phyloP scores from a whole-genome alignment of 1,140 invertebrate genomes.

The Andrena cerasifolii region DNA sequence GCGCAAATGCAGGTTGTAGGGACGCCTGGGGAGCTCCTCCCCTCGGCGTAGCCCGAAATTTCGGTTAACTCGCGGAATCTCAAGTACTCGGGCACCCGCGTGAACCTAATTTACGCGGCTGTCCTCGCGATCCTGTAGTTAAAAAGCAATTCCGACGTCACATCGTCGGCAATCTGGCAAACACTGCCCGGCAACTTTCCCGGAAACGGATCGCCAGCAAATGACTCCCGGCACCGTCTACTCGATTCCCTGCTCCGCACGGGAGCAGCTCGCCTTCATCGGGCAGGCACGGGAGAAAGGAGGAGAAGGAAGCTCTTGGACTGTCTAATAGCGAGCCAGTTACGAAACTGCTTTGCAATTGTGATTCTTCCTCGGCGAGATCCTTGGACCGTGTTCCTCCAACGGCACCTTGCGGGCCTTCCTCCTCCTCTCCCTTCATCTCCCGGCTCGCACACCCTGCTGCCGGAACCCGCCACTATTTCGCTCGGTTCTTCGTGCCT shows the following conservation, averaged over 20 bases:
- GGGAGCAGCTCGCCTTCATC: too few species aligned
- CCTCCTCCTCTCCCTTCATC: neutral
- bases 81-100: slow-evolving; percentile 5
- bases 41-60: slow-evolving; percentile 11
- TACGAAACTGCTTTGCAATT: slow-evolving; percentile 72
- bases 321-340: slow-evolving; percentile 66
- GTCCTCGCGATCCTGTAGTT: slow-evolving; percentile 33
- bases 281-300: neutral
- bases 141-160: slow-evolving; percentile 47
- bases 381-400: slow-evolving; percentile 32
- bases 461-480: slow-evolving; percentile 7
- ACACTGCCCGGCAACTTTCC: slow-evolving; percentile 24
- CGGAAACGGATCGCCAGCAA: slow-evolving; percentile 1
- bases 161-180: slow-evolving; percentile 43
- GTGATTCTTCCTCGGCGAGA: slow-evolving; percentile 64
- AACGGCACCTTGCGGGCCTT: neutral
- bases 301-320: slow-evolving; percentile 13
- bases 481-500: neutral
- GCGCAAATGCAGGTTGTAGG: neutral
- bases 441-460: too few species aligned
- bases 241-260: slow-evolving; percentile 10
- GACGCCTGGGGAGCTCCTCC: neutral
- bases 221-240: neutral
- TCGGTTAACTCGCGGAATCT: slow-evolving; percentile 42
- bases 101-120: slow-evolving; percentile 36